Evolutionary conservation across 2,888 invertebrate species (phyloP), one percentile per base, ranked within the genome.

Genomic region (Lycia hirtaria): DNA sequence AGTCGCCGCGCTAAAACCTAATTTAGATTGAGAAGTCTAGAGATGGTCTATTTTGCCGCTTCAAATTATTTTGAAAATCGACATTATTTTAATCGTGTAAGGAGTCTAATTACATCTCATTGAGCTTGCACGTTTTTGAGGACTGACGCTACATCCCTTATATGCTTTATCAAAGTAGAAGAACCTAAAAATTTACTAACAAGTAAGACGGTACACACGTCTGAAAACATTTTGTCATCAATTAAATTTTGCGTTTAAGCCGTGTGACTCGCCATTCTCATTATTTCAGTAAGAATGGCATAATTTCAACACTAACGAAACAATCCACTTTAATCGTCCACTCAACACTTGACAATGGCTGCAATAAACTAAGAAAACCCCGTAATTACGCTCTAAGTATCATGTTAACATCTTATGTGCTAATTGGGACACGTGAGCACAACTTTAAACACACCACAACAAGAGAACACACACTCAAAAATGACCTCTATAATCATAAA

Each of bases 361-460:
- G 55, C 62, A 66, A 64, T 66, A 64, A 64, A 55, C 49, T 64
- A 67, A 67, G 62, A 65, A 62, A 67, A 59, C 59, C 53, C 56
- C 6, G 64, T 67, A 67, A 67, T 67, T 65, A 67, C 57, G 44
- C 52, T 62, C 67, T 65, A 67, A 67, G 67, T 67, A 65, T 62
- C 60, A 61, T 65, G 67, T 67, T 61, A 65, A 60, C 56, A 64
- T 56, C 64, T 62, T 63, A 66, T 70, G 72, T 79, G 78, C 82
- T 84, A 83, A 85, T 84, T 85, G 83, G 83, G 65, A 72, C 70
- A 74, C 60, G 55, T 57, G 62, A 55, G 44, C 48, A 53, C 52
- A 56, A 51, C 47, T 53, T 55, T 40, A 60, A 60, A 67, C 37
- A 53, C 60, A 56, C 48, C 32, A 62, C 40, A 33, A 19, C 48